These are phyloP conservation scores for Neuroscelio doddi DNA, from an alignment of 2,888 invertebrate species.

Conservation along the genomic window DNA sequence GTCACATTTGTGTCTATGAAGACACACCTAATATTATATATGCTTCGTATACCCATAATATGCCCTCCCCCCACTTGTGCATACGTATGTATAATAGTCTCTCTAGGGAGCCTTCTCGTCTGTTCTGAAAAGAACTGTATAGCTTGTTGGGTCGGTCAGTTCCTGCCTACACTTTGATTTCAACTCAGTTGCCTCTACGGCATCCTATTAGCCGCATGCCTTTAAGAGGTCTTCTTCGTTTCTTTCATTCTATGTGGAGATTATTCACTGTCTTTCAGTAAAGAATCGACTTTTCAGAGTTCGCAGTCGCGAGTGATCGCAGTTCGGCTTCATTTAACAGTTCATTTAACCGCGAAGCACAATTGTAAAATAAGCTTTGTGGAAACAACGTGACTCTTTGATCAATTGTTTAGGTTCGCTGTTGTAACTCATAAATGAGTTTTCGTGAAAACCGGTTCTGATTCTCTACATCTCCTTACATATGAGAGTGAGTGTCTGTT, in stretches of 20 bases:
- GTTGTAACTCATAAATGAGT: slow-evolving; percentile 32
- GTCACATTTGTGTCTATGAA: neutral
- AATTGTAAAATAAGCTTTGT: neutral
- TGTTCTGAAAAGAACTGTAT: slow-evolving; percentile 24
- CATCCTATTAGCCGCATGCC: slow-evolving; percentile 52
- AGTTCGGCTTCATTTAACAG: slow-evolving; percentile 5
- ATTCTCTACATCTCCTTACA: slow-evolving; percentile 4
- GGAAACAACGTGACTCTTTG: slow-evolving; percentile 12
- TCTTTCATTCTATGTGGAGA: too few relatives aligned
- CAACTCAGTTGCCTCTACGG: slow-evolving; percentile 54
- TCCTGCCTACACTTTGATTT: slow-evolving; percentile 22
- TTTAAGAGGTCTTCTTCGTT: neutral
- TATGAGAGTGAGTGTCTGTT: slow-evolving; percentile 38
- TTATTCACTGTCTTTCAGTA: neutral
- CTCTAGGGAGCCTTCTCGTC: slow-evolving; percentile 14
- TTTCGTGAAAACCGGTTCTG: slow-evolving; percentile 58
- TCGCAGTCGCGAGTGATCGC: slow-evolving; percentile 6
- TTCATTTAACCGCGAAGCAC: slow-evolving; percentile 8
- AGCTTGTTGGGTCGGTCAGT: slow-evolving; percentile 16
- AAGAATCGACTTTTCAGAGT: slow-evolving; percentile 1
- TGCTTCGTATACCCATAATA: slow-evolving; percentile 17
- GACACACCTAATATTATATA: slow-evolving; percentile 11
- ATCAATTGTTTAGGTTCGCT: neutral
- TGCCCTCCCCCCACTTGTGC: slow-evolving; percentile 23
- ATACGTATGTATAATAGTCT: slow-evolving; percentile 22